Conservation (phyloP, 2,113 vertebrate species). For the Progne subis region DNA sequence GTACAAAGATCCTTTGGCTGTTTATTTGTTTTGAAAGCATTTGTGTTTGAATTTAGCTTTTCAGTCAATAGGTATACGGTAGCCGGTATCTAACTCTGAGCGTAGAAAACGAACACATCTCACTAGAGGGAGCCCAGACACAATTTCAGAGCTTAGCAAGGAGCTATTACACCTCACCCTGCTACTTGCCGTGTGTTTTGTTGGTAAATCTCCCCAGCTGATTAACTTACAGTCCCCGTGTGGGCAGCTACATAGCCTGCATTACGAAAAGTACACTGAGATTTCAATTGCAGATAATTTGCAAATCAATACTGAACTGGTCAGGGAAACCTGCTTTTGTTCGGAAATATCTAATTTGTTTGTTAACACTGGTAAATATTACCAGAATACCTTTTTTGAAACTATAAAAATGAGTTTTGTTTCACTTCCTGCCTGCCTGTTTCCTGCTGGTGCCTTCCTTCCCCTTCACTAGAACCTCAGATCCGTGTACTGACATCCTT, state of each 20-base stretch:
- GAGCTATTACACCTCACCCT: accelerated
- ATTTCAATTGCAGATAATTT: not conserved
- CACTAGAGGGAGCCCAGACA: conserved; percentile 54
- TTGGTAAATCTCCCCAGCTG: not conserved
- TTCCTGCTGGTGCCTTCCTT: not conserved
- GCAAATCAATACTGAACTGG: not conserved
- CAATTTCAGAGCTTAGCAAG: not conserved
- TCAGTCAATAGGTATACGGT: accelerated
- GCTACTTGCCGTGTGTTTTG: not conserved
- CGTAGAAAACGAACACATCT: not conserved
- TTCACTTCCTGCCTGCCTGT: not conserved
- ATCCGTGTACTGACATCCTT: not conserved
- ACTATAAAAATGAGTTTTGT: not conserved
- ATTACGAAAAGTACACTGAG: not conserved
- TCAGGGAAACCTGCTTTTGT: not conserved
- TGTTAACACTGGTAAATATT: not conserved
- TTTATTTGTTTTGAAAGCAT: not conserved
- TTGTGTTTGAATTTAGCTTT: not conserved
- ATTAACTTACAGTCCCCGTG: not conserved
- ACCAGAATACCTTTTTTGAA: not conserved
- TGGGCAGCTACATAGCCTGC: not conserved
- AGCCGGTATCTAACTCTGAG: not conserved
- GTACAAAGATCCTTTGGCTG: not conserved
- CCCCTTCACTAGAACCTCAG: not conserved
- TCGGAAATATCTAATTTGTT: not conserved